A percentile compares a stretch with the other conserved stretches of the same genome.
Evolutionary conservation across 37 sponge, comb jelly and placozoan species (phyloP).

Genomic region (Agelas oroides): DNA sequence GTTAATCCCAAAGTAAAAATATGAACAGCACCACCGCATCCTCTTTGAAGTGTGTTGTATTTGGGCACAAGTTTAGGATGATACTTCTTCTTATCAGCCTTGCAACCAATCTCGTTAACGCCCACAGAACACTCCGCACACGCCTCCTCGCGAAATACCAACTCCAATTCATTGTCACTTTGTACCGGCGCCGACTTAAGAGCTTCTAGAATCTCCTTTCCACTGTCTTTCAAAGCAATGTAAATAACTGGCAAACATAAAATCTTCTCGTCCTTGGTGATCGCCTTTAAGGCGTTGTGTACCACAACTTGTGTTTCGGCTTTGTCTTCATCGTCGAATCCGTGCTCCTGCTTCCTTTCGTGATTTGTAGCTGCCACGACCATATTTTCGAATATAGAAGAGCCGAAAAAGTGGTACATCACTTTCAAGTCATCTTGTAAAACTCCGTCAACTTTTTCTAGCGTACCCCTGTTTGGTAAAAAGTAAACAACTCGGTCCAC

Average conservation of each 20-base stretch:
- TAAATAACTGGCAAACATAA: not conserved
- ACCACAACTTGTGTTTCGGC: not conserved
- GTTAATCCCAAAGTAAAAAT: no score
- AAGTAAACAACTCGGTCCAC: no score
- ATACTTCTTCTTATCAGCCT: no score
- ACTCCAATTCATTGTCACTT: not conserved
- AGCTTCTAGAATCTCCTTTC: not conserved
- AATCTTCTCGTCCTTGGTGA: not conserved
- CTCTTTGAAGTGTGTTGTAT: no score
- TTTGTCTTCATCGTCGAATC: not conserved
- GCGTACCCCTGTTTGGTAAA: not conserved
- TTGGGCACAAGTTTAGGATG: no score
- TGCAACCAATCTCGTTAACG: no score
- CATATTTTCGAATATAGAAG: not conserved
- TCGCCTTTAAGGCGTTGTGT: not conserved
- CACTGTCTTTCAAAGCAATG: not conserved
- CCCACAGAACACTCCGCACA: no score
- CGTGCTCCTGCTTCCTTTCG: not conserved
- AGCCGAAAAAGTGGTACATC: constrained; percentile 7
- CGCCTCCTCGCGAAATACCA: not conserved
- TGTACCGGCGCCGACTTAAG: not conserved
- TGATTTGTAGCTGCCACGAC: not conserved
- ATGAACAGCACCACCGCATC: no score
- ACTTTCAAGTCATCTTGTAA: not conserved
- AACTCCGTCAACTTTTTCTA: not conserved